These are phyloP conservation scores for Pristionchus arcanus DNA, from an alignment of 2,888 invertebrate genomes.

Conservation along the genomic window DNA sequence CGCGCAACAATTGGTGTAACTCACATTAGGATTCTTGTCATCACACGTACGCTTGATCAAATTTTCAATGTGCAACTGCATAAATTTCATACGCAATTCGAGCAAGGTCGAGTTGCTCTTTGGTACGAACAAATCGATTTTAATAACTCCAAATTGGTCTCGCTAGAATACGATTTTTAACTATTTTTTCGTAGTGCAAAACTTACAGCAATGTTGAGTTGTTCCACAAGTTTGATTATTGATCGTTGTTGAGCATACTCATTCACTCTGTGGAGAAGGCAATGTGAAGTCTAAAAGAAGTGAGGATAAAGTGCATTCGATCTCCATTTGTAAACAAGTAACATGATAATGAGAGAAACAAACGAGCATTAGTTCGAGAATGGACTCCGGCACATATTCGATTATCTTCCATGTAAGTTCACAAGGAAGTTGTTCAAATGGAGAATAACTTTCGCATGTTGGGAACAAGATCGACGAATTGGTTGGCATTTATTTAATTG, in stretches of 20 bases:
- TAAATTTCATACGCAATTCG: background rate
- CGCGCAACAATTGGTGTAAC: background rate
- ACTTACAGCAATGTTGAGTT: background rate
- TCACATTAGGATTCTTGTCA: background rate
- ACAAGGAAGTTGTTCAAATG: background rate
- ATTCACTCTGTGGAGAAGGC: background rate
- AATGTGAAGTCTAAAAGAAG: background rate
- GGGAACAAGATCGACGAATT: no score
- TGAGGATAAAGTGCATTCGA: background rate
- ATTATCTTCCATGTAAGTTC: background rate
- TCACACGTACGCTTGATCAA: background rate
- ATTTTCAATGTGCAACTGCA: background rate
- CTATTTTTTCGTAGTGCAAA: no score
- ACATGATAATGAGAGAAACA: background rate
- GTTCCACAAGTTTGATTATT: background rate
- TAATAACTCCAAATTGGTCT: background rate
- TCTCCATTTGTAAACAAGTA: background rate
- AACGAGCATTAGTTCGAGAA: background rate
- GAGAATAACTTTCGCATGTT: background rate
- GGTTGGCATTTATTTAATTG: no score
- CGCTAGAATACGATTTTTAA: background rate
- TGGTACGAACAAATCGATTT: background rate
- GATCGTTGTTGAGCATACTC: background rate
- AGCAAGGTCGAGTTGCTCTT: background rate
- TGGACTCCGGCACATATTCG: background rate